phyloP scores from a whole-genome alignment of 2,888 invertebrate genomes.

The Rhagophthalmus giganteus region DNA sequence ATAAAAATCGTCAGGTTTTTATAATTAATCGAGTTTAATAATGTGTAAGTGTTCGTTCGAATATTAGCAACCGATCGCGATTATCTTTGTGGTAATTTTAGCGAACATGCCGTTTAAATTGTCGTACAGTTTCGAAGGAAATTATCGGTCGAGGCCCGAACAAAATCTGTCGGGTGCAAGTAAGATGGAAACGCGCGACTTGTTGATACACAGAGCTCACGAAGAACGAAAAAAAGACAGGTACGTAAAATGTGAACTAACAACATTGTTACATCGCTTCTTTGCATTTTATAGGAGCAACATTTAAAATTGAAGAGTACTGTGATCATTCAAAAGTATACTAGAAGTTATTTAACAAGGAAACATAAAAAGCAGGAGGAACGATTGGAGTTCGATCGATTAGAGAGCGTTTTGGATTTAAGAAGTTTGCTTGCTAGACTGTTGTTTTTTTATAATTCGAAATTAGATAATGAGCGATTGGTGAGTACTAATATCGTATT shows the following conservation, averaged over 20 bases:
- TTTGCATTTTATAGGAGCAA: constrained; percentile 61
- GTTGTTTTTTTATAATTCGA: constrained; percentile 75
- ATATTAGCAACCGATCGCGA: background rate
- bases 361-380: constrained; percentile 68
- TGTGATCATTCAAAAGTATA: constrained; percentile 79
- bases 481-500: constrained; percentile 55
- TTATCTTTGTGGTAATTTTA: constrained; percentile 26
- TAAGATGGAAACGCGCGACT: constrained; percentile 69
- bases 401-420: constrained; percentile 57
- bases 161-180: constrained; percentile 91
- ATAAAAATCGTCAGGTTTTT: background rate
- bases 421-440: constrained; percentile 66
- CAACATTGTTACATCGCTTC: background rate
- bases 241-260: constrained; percentile 53
- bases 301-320: constrained; percentile 75
- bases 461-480: constrained; percentile 68
- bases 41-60: too few relatives aligned
- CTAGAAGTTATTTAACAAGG: constrained; percentile 73
- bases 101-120: constrained; percentile 48
- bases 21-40: too few relatives aligned
- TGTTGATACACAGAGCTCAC: constrained; percentile 78
- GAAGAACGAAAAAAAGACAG: constrained; percentile 85
- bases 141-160: constrained; percentile 81
- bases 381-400: constrained; percentile 70
- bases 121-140: constrained; percentile 83